phyloP scores from a whole-genome alignment of 2,113 vertebrate genomes.

The Melanotaenia duboulayi region DNA sequence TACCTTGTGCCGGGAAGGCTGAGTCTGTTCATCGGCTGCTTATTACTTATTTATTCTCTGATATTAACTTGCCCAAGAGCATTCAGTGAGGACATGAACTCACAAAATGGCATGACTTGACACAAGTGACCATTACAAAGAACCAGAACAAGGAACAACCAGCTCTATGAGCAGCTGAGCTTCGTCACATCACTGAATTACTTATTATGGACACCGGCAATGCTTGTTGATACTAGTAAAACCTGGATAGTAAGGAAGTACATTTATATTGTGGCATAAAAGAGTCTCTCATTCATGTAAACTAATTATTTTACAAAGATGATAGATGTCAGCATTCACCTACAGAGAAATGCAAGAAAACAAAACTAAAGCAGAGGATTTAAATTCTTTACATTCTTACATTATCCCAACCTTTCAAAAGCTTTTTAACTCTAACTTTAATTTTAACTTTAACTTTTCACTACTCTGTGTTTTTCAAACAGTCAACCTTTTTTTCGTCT shows the following conservation, averaged over 20 bases:
- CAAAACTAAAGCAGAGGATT: constrained; percentile 25
- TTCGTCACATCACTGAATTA: constrained; percentile 6
- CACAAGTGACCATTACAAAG: constrained; percentile 35
- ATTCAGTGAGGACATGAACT: constrained; percentile 22
- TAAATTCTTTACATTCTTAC: too few species aligned
- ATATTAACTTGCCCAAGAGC: not conserved
- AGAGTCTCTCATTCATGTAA: not conserved
- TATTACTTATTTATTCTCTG: constrained; percentile 33
- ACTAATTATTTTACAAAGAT: constrained; percentile 4
- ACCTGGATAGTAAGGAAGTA: constrained; percentile 8
- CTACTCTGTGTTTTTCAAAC: not conserved
- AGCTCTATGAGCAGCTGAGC: not conserved
- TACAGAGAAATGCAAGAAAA: constrained; percentile 4
- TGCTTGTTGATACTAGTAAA: not conserved
- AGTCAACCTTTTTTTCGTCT: too few species aligned
- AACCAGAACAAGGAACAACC: constrained; percentile 24
- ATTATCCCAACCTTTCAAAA: not conserved
- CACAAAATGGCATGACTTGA: constrained; percentile 14
- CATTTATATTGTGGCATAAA: not conserved
- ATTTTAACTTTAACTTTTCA: too few species aligned
- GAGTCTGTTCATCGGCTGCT: constrained; percentile 10
- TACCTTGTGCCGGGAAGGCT: not conserved
- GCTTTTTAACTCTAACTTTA: not conserved
- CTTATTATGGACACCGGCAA: not conserved
- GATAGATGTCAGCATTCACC: not conserved